Percentiles rank a stretch among this genome's conserved stretches.
Conservation (phyloP, 2,888 invertebrate genomes). For the Clunio marinus region DNA sequence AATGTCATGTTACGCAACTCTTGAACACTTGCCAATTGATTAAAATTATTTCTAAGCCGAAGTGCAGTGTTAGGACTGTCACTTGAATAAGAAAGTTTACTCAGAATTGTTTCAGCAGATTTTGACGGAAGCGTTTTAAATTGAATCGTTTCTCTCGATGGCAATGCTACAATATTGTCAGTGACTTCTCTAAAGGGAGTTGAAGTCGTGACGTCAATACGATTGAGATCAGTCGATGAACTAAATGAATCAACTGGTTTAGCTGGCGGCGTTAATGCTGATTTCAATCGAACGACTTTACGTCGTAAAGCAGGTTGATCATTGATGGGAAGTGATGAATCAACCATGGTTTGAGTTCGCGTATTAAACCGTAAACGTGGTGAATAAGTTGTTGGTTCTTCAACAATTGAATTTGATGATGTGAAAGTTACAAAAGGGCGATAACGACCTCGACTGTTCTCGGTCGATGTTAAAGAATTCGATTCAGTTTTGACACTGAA, state of each 20-base stretch:
- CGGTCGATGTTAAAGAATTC: constrained; percentile 40
- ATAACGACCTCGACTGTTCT: constrained; percentile 46
- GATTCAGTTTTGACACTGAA: constrained; percentile 42
- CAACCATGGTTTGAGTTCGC: constrained; percentile 18
- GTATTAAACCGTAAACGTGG: constrained; percentile 46
- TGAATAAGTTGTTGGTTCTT: constrained; percentile 49
- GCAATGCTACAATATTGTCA: constrained; percentile 17
- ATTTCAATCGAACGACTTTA: constrained; percentile 25
- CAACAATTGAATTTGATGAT: constrained; percentile 45
- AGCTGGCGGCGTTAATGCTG: background rate
- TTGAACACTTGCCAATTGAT: constrained; percentile 13
- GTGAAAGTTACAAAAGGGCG: constrained; percentile 46
- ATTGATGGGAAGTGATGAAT: background rate
- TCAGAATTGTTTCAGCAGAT: background rate
- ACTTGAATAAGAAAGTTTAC: constrained; percentile 24
- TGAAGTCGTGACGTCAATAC: constrained; percentile 14
- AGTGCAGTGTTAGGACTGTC: background rate
- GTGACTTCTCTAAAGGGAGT: background rate
- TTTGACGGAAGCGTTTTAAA: constrained; percentile 12
- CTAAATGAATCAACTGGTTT: background rate
- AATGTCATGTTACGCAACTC: background rate
- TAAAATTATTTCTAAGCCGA: background rate
- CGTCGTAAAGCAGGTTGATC: constrained; percentile 11
- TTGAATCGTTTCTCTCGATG: background rate
- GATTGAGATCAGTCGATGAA: constrained; percentile 20